A percentile compares a stretch with the other conserved stretches of the same genome.
phyloP scores from a whole-genome alignment of 2,888 invertebrate species.

The Tortrix viridana region DNA sequence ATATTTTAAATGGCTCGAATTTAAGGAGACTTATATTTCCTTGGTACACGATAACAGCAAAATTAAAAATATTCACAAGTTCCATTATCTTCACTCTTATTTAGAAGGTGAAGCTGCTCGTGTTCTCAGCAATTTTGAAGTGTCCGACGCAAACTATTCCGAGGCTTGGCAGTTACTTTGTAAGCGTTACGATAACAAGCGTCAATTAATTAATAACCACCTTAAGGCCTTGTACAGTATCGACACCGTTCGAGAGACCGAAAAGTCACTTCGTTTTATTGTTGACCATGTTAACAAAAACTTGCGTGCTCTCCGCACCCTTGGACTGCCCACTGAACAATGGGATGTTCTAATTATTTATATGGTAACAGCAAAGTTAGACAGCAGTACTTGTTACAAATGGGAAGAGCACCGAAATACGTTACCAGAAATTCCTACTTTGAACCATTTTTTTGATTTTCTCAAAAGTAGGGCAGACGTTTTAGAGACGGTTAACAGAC shows the following conservation, averaged over 20 bases:
- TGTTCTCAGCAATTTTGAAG: not conserved
- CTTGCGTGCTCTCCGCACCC: no score
- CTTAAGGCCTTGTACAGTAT: not conserved
- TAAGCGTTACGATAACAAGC: slow-evolving; percentile 1
- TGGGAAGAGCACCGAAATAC: not conserved
- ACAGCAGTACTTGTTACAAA: no score
- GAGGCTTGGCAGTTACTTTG: slow-evolving; percentile 5
- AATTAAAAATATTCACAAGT: no score
- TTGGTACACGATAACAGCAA: no score
- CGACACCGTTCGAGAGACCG: not conserved
- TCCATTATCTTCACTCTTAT: no score
- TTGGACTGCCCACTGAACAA: no score
- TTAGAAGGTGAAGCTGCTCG: not conserved
- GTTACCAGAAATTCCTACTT: not conserved
- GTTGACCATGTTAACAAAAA: not conserved
- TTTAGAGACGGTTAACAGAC: not conserved
- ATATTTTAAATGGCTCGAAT: slow-evolving; percentile 22
- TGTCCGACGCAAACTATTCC: not conserved
- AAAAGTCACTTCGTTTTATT: not conserved
- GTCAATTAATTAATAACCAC: slow-evolving; percentile 4
- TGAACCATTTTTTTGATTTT: slow-evolving; percentile 1
- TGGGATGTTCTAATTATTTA: no score
- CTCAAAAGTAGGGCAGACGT: not conserved
- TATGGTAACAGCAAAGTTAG: no score
- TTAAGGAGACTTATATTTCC: slow-evolving; percentile 12